Base-by-base conservation (phyloP, 2,113 vertebrate species). In the Pachycephala philippinensis region DNA sequence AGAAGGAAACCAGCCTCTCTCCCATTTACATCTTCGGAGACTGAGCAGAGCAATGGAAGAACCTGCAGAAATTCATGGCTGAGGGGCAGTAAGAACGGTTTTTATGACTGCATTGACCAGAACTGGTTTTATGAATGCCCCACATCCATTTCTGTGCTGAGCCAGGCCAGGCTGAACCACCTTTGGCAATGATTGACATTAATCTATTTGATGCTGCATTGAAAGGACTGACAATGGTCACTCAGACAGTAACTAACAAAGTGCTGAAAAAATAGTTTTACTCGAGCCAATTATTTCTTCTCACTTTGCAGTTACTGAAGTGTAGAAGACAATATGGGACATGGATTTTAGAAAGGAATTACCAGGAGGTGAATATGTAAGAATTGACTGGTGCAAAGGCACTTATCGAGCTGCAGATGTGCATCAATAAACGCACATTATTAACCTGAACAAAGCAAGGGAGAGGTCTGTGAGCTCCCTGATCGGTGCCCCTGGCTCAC, bases 341-440 rank as follows among this genome's bases (percentile, higher is more conserved):
- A 85, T 53, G 31, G 92, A 91, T 83, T 95, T 83, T 19, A 79
- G 70, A 79, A 82, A 79, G 57, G 88, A 90, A 85, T 88, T 92
- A 68, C n/a, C 63, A 61, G 26, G 37, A 87, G 54, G 18, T 19
- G 75, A 80, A 85, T 84, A 64, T 1, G 0, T 39, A 72, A 69
- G 53, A 89, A 93, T 0, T 44, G 90, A 47, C 31, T 57, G 70
- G 31, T 10, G 8, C 53, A 89, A 68, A 85, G 31, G 16, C 45
- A 37, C 26, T 87, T 52, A 59, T 2, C 59, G 57, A 90, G 45
- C 53, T 56, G 56, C 65, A 89, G 81, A 59, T 2, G 2, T 50
- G 64, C 90, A 78, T n/a, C 88, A 66, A 47, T 59, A 56, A 93
- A 40, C 7, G 22, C 68, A 60, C 30, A 87, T 20, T 13, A 54